Conservation (phyloP, 2,888 invertebrate species). For the Schizaphis graminum region DNA sequence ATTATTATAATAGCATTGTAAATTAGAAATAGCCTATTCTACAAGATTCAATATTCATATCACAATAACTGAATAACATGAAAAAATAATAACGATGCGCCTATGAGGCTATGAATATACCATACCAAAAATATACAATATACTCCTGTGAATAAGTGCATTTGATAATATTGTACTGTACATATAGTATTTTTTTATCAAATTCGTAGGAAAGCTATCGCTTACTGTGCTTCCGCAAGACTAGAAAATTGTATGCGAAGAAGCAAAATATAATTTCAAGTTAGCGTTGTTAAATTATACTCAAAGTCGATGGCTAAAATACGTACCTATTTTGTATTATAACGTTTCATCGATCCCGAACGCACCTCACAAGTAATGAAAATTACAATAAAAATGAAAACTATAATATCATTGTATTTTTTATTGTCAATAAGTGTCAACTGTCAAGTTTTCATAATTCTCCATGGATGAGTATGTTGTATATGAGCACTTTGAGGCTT, state of each 20-base stretch:
- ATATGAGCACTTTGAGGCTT: no score
- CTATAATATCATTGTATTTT: neutral
- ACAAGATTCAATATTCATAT: neutral
- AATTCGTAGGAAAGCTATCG: neutral
- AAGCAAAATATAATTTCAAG: neutral
- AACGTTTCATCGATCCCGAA: neutral
- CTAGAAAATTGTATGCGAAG: neutral
- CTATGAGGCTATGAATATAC: neutral
- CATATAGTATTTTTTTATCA: neutral
- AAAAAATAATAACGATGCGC: neutral
- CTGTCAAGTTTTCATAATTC: neutral
- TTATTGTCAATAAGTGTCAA: neutral
- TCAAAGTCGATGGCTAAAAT: neutral
- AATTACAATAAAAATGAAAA: neutral
- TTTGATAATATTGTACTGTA: neutral
- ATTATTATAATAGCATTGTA: neutral
- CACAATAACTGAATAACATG: no score
- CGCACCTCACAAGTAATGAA: neutral
- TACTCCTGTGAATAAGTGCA: neutral
- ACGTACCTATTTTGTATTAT: neutral
- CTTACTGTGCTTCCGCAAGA: neutral
- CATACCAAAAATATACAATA: neutral
- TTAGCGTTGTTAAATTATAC: neutral
- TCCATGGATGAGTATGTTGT: neutral
- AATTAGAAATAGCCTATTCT: neutral